A percentile compares a stretch with the other conserved stretches of the same genome.
These are phyloP conservation scores for Dasyprocta punctata DNA, from an alignment of 2,113 vertebrate species.

Conservation along the genomic window DNA sequence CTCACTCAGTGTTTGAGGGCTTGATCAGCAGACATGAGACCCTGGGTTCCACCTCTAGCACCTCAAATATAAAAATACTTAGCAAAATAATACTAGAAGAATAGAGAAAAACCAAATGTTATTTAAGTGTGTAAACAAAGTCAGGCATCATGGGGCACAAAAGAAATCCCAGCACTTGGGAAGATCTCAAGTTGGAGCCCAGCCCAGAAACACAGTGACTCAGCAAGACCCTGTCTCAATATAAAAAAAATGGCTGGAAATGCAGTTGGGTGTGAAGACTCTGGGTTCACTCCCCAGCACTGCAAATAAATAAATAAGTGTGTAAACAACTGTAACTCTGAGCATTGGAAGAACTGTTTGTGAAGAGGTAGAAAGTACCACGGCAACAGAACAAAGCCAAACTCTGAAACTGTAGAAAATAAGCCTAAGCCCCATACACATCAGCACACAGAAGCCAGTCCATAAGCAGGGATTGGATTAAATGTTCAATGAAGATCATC, in stretches of 20 bases:
- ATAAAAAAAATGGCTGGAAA: background rate
- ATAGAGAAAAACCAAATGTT: background rate
- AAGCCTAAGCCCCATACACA: background rate
- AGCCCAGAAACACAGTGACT: background rate
- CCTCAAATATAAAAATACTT: background rate
- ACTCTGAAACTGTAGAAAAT: background rate
- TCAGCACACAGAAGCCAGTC: background rate
- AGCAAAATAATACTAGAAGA: background rate
- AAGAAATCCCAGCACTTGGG: background rate
- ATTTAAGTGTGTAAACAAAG: background rate
- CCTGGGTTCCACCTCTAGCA: background rate
- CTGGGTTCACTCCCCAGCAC: background rate
- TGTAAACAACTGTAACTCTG: background rate
- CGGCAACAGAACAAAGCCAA: accelerated
- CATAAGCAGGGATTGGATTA: background rate
- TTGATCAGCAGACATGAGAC: background rate
- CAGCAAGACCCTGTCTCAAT: background rate
- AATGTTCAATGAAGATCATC: background rate
- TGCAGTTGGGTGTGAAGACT: background rate
- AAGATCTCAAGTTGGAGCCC: background rate
- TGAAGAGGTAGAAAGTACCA: background rate
- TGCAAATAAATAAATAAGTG: background rate
- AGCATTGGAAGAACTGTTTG: background rate
- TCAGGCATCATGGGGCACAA: background rate
- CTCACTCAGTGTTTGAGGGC: background rate